Percentiles rank a stretch among this genome's conserved stretches.
Conservation (phyloP, 2,113 vertebrate genomes). For the Ariopsis seemanni region DNA sequence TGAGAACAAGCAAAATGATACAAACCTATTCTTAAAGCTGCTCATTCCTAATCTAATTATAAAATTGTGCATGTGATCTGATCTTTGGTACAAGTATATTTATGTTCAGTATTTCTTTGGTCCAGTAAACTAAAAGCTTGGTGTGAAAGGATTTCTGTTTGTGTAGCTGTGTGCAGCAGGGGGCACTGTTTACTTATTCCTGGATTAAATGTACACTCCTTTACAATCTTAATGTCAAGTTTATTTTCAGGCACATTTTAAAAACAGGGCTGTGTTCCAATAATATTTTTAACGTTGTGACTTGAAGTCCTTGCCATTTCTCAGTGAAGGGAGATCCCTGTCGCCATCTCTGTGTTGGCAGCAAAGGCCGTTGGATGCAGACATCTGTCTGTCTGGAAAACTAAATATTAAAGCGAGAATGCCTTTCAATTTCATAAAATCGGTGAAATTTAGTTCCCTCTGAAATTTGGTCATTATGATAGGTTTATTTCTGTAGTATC, state of each 20-base stretch:
- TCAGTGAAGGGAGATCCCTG: background rate
- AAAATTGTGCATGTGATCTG: background rate
- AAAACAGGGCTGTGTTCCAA: background rate
- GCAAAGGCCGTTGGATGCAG: background rate
- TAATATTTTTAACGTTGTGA: background rate
- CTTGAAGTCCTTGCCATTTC: slow-evolving; percentile 6
- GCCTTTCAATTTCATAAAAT: too few relatives aligned
- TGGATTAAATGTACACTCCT: background rate
- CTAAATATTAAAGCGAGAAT: background rate
- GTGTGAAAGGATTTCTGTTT: background rate
- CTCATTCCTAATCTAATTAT: background rate
- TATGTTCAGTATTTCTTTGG: background rate
- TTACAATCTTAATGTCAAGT: slow-evolving; percentile 4
- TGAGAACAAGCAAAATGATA: background rate
- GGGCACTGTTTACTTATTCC: slow-evolving; percentile 10
- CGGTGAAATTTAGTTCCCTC: too few relatives aligned
- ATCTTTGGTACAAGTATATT: background rate
- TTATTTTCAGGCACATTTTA: background rate
- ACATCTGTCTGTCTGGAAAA: background rate
- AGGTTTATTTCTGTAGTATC: too few relatives aligned
- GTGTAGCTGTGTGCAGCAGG: background rate
- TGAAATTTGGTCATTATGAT: too few relatives aligned
- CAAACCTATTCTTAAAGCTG: background rate
- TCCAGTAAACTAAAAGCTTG: background rate
- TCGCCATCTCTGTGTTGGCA: background rate